Percentiles rank a stretch among this genome's conserved stretches.
These are phyloP conservation scores for Cantharis flavilabris DNA, from an alignment of 2,888 invertebrate species.

Conservation along the genomic window DNA sequence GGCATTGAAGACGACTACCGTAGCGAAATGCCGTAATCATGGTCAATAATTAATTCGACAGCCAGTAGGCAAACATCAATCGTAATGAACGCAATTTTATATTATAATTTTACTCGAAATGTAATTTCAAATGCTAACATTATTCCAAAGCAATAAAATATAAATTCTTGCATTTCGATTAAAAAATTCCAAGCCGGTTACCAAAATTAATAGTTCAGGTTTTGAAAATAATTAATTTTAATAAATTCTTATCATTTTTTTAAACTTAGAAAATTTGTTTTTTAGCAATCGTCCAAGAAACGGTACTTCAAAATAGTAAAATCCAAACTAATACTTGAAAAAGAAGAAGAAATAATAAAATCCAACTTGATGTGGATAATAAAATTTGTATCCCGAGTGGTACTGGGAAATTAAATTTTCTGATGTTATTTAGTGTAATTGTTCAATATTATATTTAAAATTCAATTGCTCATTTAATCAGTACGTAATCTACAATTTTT, in stretches of 20 bases:
- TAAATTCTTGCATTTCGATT: background rate
- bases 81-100: background rate
- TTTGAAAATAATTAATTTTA: background rate
- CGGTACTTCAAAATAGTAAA: no score
- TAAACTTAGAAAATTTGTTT: background rate
- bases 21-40: background rate
- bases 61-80: background rate
- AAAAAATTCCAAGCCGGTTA: background rate
- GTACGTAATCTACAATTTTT: no score
- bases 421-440: no score
- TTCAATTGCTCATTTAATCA: no score
- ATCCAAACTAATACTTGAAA: no score
- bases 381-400: no score
- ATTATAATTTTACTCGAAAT: background rate
- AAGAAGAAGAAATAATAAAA: no score
- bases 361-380: no score
- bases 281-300: background rate
- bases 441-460: no score
- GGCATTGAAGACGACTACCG: background rate
- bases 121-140: background rate
- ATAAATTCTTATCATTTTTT: background rate
- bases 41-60: background rate
- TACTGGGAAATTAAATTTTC: no score
- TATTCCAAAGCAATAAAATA: background rate
- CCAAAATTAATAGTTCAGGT: background rate